These are phyloP conservation scores for Meloidogyne hapla DNA, from an alignment of 1,140 invertebrate species.

Conservation along the genomic window DNA sequence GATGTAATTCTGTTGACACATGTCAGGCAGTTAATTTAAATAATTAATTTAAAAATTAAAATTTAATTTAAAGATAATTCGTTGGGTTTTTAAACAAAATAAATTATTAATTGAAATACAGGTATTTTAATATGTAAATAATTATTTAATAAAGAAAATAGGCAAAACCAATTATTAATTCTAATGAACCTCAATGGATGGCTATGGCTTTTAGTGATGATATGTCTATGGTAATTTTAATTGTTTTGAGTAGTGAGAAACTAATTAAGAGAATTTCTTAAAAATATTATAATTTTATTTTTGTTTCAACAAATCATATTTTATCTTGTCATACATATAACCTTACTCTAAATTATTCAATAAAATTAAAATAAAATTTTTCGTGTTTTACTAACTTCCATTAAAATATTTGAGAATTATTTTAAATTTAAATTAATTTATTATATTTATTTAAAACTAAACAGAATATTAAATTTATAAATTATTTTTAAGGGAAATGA, in stretches of 20 bases:
- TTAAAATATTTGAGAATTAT: background rate
- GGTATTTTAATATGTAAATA: slow-evolving; percentile 7
- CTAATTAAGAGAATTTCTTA: too few species aligned
- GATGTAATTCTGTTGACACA: slow-evolving; percentile 11
- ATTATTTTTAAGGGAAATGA: slow-evolving; percentile 16
- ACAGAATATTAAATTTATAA: too few species aligned
- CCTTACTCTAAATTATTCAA: too few species aligned
- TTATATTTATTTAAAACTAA: too few species aligned
- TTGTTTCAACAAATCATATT: too few species aligned
- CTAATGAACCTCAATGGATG: slow-evolving; percentile 23
- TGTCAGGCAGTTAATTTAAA: slow-evolving; percentile 21
- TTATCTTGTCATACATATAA: too few species aligned
- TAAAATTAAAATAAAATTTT: too few species aligned
- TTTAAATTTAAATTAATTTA: too few species aligned
- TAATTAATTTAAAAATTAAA: background rate
- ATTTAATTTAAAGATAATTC: slow-evolving; percentile 1
- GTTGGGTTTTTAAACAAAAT: slow-evolving; percentile 13
- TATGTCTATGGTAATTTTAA: slow-evolving; percentile 7
- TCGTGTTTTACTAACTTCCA: too few species aligned
- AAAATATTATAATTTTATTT: too few species aligned
- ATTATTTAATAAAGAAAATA: background rate
- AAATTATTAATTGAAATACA: slow-evolving; percentile 25
- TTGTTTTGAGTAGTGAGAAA: too few species aligned
- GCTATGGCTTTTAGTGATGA: slow-evolving; percentile 25
- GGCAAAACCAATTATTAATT: background rate